Evolutionary conservation across 1,140 invertebrate species (phyloP).

Genomic region (Prorops nasuta): DNA sequence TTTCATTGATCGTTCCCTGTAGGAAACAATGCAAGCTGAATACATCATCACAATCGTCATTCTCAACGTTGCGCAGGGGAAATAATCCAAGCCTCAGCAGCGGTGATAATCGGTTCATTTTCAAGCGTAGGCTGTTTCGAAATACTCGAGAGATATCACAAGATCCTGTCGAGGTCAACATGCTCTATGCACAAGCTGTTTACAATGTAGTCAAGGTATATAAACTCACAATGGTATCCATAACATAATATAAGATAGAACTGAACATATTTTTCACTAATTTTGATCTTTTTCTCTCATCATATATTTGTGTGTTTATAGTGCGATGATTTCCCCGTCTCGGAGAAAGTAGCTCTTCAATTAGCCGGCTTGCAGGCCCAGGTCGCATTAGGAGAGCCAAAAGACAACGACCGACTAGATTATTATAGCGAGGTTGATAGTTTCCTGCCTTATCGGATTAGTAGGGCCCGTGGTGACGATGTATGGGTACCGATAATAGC

Average conservation of each 20-base stretch:
- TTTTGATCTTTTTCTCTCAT: constrained; percentile 1
- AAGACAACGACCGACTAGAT: constrained; percentile 66
- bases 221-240: constrained; percentile 1
- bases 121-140: constrained; percentile 87
- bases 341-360: constrained; percentile 91
- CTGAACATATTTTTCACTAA: neutral
- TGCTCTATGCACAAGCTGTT: constrained; percentile 93
- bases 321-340: constrained; percentile 93
- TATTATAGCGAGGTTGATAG: constrained; percentile 79
- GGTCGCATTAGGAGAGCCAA: constrained; percentile 86
- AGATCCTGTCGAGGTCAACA: constrained; percentile 92
- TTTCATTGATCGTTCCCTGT: constrained; percentile 14
- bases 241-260: neutral
- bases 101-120: constrained; percentile 90
- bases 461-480: constrained; percentile 68
- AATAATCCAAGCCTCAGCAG: constrained; percentile 66
- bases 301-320: constrained; percentile 45
- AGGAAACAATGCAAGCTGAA: constrained; percentile 67
- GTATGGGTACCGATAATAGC: constrained; percentile 86
- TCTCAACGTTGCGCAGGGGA: constrained; percentile 59
- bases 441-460: constrained; percentile 78
- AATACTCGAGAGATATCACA: constrained; percentile 88
- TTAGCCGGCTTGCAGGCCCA: constrained; percentile 91
- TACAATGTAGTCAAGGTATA: constrained; percentile 89
- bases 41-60: constrained; percentile 56